phyloP scores from a whole-genome alignment of 2,113 vertebrate species.

The Scortum barcoo region DNA sequence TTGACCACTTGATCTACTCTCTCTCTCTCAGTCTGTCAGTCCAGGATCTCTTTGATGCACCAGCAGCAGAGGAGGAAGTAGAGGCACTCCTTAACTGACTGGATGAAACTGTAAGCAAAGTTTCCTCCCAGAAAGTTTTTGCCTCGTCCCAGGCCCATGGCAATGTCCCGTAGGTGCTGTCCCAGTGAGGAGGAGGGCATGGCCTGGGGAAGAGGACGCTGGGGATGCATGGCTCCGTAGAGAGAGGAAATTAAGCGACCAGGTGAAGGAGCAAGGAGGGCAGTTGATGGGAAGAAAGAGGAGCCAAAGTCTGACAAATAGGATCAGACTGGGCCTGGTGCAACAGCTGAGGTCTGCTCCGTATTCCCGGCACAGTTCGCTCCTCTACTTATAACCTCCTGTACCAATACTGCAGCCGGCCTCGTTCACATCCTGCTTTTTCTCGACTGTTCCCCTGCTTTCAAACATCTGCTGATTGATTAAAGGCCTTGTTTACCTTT shows the following conservation, averaged over 20 bases:
- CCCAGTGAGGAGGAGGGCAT: constrained; percentile 73
- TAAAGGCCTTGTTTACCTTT: constrained; percentile 60
- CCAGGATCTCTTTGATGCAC: constrained; percentile 93
- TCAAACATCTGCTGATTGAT: constrained; percentile 64
- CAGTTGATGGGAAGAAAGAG: constrained; percentile 16
- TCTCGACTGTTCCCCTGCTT: constrained; percentile 63
- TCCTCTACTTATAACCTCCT: constrained; percentile 72
- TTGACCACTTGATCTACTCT: constrained; percentile 39
- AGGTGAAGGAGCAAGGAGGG: constrained; percentile 19
- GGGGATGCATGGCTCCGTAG: constrained; percentile 77
- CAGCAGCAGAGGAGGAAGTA: constrained; percentile 94
- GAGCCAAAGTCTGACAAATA: constrained; percentile 42
- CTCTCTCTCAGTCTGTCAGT: constrained; percentile 76
- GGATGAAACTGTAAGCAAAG: constrained; percentile 80
- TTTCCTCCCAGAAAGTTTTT: constrained; percentile 80
- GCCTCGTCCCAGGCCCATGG: constrained; percentile 69
- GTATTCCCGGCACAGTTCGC: constrained; percentile 27
- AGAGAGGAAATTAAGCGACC: not conserved
- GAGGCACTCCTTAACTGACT: constrained; percentile 85
- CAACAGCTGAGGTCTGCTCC: constrained; percentile 46
- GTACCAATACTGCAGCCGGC: constrained; percentile 1
- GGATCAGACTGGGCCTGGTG: constrained; percentile 18
- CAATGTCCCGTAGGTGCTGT: constrained; percentile 68
- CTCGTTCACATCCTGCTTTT: constrained; percentile 49
- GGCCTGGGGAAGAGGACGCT: constrained; percentile 77